Evolutionary conservation across 2,797 vertebrate species (phyloP).

Genomic region (Eulemur coronatus): DNA sequence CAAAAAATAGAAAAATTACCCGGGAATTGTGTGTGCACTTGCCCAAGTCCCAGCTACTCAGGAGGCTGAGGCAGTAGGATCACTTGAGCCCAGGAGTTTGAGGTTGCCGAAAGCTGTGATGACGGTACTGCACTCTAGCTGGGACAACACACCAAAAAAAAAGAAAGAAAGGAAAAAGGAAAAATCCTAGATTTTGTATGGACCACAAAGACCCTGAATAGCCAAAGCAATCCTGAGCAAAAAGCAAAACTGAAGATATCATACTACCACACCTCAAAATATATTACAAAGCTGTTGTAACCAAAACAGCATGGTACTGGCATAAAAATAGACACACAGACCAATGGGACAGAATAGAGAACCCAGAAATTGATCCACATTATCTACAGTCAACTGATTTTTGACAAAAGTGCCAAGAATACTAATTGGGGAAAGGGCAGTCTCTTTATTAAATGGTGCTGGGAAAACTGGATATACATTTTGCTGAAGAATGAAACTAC

Average conservation of each 20-base stretch:
- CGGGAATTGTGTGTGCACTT: not conserved
- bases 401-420: not conserved
- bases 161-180: not conserved
- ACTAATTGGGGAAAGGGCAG: not conserved
- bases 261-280: not conserved
- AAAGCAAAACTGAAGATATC: not conserved
- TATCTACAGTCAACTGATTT: not conserved
- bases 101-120: not conserved
- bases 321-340: not conserved
- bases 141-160: not conserved
- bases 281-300: not conserved
- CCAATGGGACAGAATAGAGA: not conserved
- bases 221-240: not conserved
- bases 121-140: not conserved
- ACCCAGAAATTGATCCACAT: not conserved
- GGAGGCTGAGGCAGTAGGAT: not conserved
- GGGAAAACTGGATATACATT: not conserved
- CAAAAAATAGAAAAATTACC: too few relatives aligned
- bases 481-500: not conserved
- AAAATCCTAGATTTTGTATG: not conserved
- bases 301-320: not conserved
- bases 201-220: not conserved
- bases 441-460: not conserved
- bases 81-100: not conserved
- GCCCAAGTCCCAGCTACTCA: not conserved